Conservation (phyloP, 2,113 vertebrate species). For the Eleginops maclovinus region DNA sequence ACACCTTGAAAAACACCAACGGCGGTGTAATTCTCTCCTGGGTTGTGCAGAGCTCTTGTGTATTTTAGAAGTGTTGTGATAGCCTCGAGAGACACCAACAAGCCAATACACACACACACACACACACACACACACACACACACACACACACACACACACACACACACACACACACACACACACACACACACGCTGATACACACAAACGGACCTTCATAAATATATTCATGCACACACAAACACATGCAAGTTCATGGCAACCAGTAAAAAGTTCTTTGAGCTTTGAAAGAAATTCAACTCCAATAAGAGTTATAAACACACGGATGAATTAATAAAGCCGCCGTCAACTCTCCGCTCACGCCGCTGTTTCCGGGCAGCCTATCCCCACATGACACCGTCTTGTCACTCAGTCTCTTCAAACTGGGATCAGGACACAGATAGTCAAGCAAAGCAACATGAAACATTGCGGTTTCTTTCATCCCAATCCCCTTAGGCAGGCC, state of each 20-base stretch:
- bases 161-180: slow-evolving; percentile 24
- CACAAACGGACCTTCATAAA: slow-evolving; percentile 2
- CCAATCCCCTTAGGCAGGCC: neutral
- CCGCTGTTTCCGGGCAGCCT: slow-evolving; percentile 37
- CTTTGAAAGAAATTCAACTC: slow-evolving; percentile 16
- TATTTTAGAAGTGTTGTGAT: slow-evolving; percentile 61
- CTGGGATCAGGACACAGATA: neutral
- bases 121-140: slow-evolving; percentile 1
- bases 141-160: slow-evolving; percentile 16
- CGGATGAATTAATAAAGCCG: slow-evolving; percentile 69
- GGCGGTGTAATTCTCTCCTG: slow-evolving; percentile 40
- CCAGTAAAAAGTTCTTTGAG: slow-evolving; percentile 20
- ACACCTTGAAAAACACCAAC: slow-evolving; percentile 53
- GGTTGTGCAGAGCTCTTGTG: slow-evolving; percentile 45
- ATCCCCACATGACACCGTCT: slow-evolving; percentile 8
- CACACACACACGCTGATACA: neutral
- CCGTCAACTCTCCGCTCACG: slow-evolving; percentile 44
- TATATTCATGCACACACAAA: neutral
- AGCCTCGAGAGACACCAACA: slow-evolving; percentile 51
- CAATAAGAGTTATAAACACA: slow-evolving; percentile 66
- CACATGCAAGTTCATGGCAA: neutral
- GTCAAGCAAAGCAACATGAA: slow-evolving; percentile 3
- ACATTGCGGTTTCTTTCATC: slow-evolving; percentile 2
- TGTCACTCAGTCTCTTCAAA: slow-evolving; percentile 32
- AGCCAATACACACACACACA: slow-evolving; percentile 24